These are phyloP conservation scores for Hozukius guyotensis DNA, from an alignment of 2,797 vertebrate species.

Conservation along the genomic window DNA sequence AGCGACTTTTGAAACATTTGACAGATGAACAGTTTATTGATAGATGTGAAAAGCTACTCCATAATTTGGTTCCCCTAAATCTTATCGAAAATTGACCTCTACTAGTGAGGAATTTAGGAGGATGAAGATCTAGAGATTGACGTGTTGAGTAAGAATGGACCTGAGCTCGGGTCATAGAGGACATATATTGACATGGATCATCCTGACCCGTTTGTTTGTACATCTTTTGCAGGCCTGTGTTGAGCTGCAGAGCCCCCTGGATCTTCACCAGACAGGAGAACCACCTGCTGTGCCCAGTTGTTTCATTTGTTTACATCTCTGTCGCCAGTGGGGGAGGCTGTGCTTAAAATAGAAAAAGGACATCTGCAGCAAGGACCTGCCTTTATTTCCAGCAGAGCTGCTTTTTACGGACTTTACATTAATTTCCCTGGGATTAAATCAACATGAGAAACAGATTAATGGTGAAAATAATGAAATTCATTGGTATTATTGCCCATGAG, in stretches of 20 bases:
- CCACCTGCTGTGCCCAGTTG: conserved; percentile 54
- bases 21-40: too few species aligned
- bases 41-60: too few species aligned
- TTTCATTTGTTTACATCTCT: conserved; percentile 57
- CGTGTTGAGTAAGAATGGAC: too few species aligned
- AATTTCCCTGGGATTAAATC: not conserved
- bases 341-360: conserved; percentile 21
- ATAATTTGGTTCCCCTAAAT: too few species aligned
- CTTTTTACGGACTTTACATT: not conserved
- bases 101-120: too few species aligned
- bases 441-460: not conserved
- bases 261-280: conserved; percentile 16
- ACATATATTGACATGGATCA: not conserved
- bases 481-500: conserved; percentile 30
- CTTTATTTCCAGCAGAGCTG: not conserved
- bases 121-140: too few species aligned
- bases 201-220: conserved; percentile 35
- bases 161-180: not conserved
- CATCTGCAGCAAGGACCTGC: conserved; percentile 39
- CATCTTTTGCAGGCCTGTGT: conserved; percentile 53
- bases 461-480: conserved; percentile 29
- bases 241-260: conserved; percentile 13
- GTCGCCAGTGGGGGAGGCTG: conserved; percentile 27
- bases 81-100: too few species aligned
- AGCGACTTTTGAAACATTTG: too few species aligned